Evolutionary conservation across 2,113 vertebrate genomes (phyloP).

Genomic region (Mastomys natalensis): DNA sequence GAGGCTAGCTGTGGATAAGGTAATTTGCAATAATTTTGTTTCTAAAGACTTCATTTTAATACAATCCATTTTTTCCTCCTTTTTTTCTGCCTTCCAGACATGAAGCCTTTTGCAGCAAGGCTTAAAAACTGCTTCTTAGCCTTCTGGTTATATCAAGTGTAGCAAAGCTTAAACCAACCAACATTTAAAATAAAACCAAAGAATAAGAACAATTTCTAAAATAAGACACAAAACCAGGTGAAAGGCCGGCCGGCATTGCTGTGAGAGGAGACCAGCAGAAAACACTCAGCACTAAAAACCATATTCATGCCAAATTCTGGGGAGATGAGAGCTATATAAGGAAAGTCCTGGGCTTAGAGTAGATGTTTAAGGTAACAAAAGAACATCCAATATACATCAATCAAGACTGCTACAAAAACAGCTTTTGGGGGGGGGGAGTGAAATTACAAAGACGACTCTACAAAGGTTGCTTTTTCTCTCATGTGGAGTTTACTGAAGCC

Average conservation of each 20-base stretch:
- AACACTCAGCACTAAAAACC: conserved; percentile 52
- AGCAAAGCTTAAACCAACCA: conserved; percentile 23
- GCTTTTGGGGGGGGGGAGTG: conserved; percentile 47
- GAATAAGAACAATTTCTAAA: conserved; percentile 71
- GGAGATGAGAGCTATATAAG: conserved; percentile 61
- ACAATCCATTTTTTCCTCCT: not conserved
- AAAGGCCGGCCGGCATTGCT: conserved; percentile 62
- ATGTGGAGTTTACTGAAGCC: conserved; percentile 28
- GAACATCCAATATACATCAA: conserved; percentile 59
- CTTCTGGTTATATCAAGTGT: not conserved
- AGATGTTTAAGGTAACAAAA: conserved; percentile 71
- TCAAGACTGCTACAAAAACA: conserved; percentile 44
- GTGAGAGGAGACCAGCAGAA: conserved; percentile 57
- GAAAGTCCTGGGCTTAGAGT: conserved; percentile 42
- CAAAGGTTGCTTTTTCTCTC: conserved; percentile 10
- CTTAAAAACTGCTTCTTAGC: not conserved
- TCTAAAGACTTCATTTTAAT: conserved; percentile 52
- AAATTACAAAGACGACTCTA: conserved; percentile 40
- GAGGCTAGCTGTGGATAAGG: not conserved
- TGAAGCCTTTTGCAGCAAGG: conserved; percentile 45
- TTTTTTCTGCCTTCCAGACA: conserved; percentile 36
- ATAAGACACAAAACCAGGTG: conserved; percentile 71
- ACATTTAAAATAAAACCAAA: conserved; percentile 67
- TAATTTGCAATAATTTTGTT: conserved; percentile 54
- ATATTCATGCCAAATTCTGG: conserved; percentile 55